phyloP scores from a whole-genome alignment of 2,797 vertebrate species.

The Tachyglossus aculeatus region DNA sequence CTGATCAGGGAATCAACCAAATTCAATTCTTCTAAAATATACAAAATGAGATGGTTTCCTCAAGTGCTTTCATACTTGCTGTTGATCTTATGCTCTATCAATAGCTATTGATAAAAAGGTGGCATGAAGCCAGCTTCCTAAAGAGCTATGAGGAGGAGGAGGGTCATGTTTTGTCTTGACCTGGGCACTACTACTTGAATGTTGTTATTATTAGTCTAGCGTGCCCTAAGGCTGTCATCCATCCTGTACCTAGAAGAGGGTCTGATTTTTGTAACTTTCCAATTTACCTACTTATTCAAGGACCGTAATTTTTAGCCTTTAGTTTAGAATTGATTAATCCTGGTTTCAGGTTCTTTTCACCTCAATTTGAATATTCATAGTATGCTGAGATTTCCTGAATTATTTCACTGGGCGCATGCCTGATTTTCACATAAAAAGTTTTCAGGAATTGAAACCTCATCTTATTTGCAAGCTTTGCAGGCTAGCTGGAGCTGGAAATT shows the following conservation, averaged over 20 bases:
- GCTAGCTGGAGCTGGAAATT: slow-evolving; percentile 10
- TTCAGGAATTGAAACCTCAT: background rate
- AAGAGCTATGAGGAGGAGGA: slow-evolving; percentile 79
- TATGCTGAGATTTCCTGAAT: slow-evolving; percentile 12
- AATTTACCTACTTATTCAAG: slow-evolving; percentile 66
- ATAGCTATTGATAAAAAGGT: slow-evolving; percentile 73
- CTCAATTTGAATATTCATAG: slow-evolving; percentile 21
- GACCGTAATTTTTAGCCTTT: slow-evolving; percentile 48
- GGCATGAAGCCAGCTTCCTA: slow-evolving; percentile 84
- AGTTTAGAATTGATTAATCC: slow-evolving; percentile 45
- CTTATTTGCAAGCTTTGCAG: background rate
- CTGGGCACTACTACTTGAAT: slow-evolving; percentile 85
- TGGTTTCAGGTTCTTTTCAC: slow-evolving; percentile 19
- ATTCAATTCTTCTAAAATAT: slow-evolving; percentile 43
- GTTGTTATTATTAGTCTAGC: slow-evolving; percentile 91
- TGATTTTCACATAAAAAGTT: slow-evolving; percentile 17
- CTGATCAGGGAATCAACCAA: background rate
- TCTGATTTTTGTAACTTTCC: slow-evolving; percentile 59
- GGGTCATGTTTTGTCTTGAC: slow-evolving; percentile 82
- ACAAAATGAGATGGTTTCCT: slow-evolving; percentile 50
- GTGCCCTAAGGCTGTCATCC: slow-evolving; percentile 81
- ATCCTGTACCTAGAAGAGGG: slow-evolving; percentile 70
- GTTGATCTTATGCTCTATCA: slow-evolving; percentile 47
- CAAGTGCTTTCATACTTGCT: slow-evolving; percentile 46
- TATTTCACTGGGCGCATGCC: slow-evolving; percentile 16